Percentiles rank a stretch among this genome's conserved stretches.
Evolutionary conservation across 2,797 vertebrate species (phyloP).

Genomic region (Triplophysa yarkandensis): DNA sequence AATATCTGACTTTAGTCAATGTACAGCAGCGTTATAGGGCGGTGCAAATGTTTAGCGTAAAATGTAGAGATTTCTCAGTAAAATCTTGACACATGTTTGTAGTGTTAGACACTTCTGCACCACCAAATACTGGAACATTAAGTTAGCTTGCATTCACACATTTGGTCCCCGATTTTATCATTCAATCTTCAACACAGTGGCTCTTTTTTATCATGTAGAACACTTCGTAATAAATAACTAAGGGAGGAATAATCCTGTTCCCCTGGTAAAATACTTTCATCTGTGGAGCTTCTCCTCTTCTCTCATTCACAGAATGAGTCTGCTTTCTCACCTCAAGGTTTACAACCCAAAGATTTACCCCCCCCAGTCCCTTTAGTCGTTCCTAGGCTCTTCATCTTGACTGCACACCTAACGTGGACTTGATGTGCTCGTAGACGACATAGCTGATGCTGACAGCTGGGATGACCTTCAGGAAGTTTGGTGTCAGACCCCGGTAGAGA

Average conservation of each 20-base stretch:
- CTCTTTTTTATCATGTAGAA: background rate
- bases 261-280: background rate
- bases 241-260: background rate
- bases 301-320: conserved; percentile 56
- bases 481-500: conserved; percentile 91
- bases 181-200: background rate
- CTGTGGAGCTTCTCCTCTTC: background rate
- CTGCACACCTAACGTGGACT: conserved; percentile 88
- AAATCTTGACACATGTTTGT: background rate
- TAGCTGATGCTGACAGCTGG: conserved; percentile 98
- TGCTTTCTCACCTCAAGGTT: conserved; percentile 18
- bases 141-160: background rate
- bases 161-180: conserved; percentile 42
- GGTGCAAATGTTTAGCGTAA: conserved; percentile 1
- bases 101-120: conserved; percentile 22
- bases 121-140: background rate
- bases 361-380: background rate
- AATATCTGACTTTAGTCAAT: conserved; percentile 32
- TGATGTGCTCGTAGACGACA: conserved; percentile 93
- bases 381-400: conserved; percentile 76
- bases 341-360: conserved; percentile 19
- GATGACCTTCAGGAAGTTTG: conserved; percentile 98
- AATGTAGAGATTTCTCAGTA: conserved; percentile 24
- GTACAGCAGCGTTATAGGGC: conserved; percentile 31
- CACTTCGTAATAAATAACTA: conserved; percentile 31